These are phyloP conservation scores for Prosopocoilus inquinatus DNA, from an alignment of 2,888 invertebrate species.

Conservation along the genomic window DNA sequence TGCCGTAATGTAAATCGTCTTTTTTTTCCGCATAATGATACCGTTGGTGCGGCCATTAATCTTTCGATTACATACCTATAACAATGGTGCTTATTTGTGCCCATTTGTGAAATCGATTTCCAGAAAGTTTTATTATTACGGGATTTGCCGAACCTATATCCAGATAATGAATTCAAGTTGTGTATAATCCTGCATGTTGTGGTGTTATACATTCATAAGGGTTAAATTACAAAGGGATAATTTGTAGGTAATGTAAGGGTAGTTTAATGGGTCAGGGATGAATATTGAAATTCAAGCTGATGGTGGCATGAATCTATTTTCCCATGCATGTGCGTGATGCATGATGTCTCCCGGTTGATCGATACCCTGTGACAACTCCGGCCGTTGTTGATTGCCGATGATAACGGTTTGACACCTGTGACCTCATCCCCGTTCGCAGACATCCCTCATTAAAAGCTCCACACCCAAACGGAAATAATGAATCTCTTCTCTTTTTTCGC, in stretches of 20 bases:
- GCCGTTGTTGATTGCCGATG: neutral
- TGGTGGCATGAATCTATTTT: constrained; percentile 21
- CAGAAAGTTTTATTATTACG: no score
- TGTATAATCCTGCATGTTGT: neutral
- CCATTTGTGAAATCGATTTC: no score
- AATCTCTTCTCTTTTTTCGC: no score
- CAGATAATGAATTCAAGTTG: no score
- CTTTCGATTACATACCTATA: no score
- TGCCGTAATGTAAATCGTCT: no score
- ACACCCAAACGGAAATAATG: no score
- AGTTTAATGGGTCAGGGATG: constrained; percentile 23
- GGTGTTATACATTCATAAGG: neutral
- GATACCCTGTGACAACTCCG: constrained; percentile 9
- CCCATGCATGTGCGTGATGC: constrained; percentile 18
- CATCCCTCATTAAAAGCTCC: no score
- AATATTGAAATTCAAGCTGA: constrained; percentile 24
- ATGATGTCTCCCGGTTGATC: constrained; percentile 13
- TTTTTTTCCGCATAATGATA: no score
- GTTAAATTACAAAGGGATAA: neutral
- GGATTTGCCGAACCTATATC: no score
- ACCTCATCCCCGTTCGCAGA: neutral
- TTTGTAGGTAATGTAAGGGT: constrained; percentile 13
- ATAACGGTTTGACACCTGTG: constrained; percentile 13
- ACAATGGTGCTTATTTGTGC: no score
- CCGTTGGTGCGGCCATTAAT: no score